Base-by-base conservation (phyloP, 2,797 vertebrate species). In the Brachymystax lenok region DNA sequence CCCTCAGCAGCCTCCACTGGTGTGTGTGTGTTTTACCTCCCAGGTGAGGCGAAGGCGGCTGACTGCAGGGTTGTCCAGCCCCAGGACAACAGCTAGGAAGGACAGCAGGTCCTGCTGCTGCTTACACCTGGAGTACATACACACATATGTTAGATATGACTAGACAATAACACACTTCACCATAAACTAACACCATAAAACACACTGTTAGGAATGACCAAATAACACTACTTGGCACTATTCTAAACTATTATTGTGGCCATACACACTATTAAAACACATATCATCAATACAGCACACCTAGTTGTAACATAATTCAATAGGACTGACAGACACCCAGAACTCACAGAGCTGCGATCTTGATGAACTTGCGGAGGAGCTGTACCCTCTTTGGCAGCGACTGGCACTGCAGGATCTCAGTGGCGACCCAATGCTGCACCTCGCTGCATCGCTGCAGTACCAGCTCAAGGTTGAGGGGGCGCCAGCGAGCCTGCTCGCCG, bases 81-180 rank as follows among this genome's bases (percentile, higher is more conserved):
- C 97, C 88, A 98, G 95, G 83, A 98, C 91, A 85, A 99, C 93
- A 0, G 97, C 96, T 0, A 97, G 96, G 93, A 99, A 98, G 0
- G 97, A 97, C 82, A 98, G 93, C 88, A 99, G 93, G 91, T 99
- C 96, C 94, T 99, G 97, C 92, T 98, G 97, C 93, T 98, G 97
- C 85, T 98, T 98, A 87, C 97, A 99, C 74, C 97, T 99, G 90
- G 1, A 21, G 87, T 24, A 73, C 74, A 66, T 28, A 70, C 13
- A 74, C 13, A 63, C 27, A 80, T n/a, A 76, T 10, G 46, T 71
- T 19, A 74, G 40, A 40, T 10, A 40, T 10, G 40, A 40, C 40
- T 40, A 40, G 40, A 40, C 64, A 28, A 14, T 12, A 6, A 35
- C 27, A 74, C 71, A 73, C 63, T 64, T 50, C 8, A 35, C 19